Evolutionary conservation across 2,113 vertebrate genomes (phyloP).

Genomic region (Desmodus rotundus): DNA sequence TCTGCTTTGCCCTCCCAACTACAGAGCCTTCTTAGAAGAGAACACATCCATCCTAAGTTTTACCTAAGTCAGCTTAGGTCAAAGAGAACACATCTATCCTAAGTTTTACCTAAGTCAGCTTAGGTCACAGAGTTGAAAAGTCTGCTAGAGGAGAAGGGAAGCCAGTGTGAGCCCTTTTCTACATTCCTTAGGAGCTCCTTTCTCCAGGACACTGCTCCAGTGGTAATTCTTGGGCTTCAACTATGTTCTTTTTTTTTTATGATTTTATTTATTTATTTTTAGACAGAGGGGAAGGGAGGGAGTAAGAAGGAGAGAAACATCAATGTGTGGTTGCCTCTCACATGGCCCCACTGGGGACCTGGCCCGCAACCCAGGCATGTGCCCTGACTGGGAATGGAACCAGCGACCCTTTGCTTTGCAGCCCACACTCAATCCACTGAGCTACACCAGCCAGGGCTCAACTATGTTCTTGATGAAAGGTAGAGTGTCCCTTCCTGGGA

Average conservation of each 20-base stretch:
- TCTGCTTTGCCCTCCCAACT: background rate
- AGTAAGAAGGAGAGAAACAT: no score
- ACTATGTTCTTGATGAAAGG: background rate
- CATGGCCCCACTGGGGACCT: no score
- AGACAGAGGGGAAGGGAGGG: no score
- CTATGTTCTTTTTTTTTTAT: background rate
- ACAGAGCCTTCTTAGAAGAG: background rate
- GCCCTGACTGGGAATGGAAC: no score
- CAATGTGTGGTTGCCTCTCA: no score
- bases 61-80: background rate
- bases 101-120: background rate
- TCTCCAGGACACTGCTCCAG: background rate
- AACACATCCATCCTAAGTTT: background rate
- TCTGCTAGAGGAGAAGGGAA: background rate
- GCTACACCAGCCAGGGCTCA: background rate
- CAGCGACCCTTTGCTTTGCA: no score
- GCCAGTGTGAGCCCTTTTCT: background rate
- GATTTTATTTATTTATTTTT: no score
- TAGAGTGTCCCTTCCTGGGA: background rate
- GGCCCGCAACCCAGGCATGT: no score
- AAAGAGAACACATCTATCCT: background rate
- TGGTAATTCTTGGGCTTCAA: background rate
- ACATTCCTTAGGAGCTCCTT: background rate
- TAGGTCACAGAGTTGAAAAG: background rate
- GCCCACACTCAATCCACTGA: no score